These are phyloP conservation scores for Pyrrhosoma nymphula DNA, from an alignment of 2,888 invertebrate genomes.

Conservation along the genomic window DNA sequence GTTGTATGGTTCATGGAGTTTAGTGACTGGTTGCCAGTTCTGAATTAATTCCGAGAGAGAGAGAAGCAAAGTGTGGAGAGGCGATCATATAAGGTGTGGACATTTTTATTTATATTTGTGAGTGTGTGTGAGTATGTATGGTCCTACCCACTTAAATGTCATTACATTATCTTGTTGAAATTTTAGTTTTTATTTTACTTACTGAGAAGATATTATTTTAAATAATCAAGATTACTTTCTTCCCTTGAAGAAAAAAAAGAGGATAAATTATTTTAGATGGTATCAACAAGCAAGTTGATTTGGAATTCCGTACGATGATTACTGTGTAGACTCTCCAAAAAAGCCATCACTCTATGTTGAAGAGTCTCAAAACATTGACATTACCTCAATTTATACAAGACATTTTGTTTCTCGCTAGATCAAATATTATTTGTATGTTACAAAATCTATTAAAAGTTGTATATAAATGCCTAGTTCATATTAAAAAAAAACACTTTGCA, in stretches of 20 bases:
- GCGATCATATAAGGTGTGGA: slow-evolving; percentile 48
- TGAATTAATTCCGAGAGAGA: slow-evolving; percentile 33
- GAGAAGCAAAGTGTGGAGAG: neutral
- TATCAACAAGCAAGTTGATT: neutral
- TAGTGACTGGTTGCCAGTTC: neutral
- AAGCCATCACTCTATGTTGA: slow-evolving; percentile 18
- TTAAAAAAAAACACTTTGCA: slow-evolving; percentile 29
- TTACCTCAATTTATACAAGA: slow-evolving; percentile 45
- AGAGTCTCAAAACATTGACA: slow-evolving; percentile 5
- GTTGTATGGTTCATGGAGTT: slow-evolving; percentile 33
- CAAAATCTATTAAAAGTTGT: slow-evolving; percentile 53
- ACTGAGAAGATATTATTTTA: neutral
- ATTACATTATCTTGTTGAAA: slow-evolving; percentile 63
- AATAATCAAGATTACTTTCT: neutral
- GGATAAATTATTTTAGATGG: neutral
- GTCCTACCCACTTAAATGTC: slow-evolving; percentile 51
- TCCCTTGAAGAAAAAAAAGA: slow-evolving; percentile 13
- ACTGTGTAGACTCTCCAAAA: neutral
- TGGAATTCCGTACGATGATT: neutral
- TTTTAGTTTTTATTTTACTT: slow-evolving; percentile 42
- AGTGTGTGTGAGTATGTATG: slow-evolving; percentile 53
- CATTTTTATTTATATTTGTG: slow-evolving; percentile 64
- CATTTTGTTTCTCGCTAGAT: slow-evolving; percentile 25
- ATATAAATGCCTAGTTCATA: slow-evolving; percentile 62
- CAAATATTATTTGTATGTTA: slow-evolving; percentile 48